A percentile compares a stretch with the other conserved stretches of the same genome.
Conservation (phyloP, 2,113 vertebrate genomes). For the Scalopus aquaticus region DNA sequence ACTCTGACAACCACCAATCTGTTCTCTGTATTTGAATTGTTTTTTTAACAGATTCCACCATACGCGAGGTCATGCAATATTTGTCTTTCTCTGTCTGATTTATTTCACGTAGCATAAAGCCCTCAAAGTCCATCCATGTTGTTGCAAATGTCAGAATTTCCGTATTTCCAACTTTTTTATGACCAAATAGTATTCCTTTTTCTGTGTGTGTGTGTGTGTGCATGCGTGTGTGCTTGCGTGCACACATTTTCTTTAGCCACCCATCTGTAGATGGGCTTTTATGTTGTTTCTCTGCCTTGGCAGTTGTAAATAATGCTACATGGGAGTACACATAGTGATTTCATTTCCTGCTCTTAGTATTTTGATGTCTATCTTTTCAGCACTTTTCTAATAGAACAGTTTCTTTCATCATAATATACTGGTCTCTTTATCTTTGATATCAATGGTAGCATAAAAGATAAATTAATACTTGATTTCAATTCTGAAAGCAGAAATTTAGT, state of each 20-base stretch:
- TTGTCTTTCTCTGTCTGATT: not conserved
- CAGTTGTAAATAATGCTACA: not conserved
- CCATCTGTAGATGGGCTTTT: not conserved
- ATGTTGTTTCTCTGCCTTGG: not conserved
- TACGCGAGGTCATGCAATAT: not conserved
- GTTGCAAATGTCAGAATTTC: no score
- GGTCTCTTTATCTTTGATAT: constrained; percentile 1
- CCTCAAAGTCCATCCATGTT: no score
- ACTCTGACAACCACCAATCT: not conserved
- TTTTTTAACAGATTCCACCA: not conserved
- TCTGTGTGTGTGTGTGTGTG: no score
- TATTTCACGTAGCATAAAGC: no score
- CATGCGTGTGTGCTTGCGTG: no score
- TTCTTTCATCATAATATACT: not conserved
- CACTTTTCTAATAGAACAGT: not conserved
- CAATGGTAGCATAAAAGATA: constrained; percentile 11
- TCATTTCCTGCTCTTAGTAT: not conserved
- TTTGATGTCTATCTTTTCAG: not conserved
- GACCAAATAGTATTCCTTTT: no score
- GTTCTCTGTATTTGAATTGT: not conserved
- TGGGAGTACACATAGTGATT: not conserved
- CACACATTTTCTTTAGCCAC: not conserved
- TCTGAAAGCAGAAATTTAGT: constrained; percentile 43
- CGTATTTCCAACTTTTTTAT: no score
- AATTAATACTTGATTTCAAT: constrained; percentile 17